Evolutionary conservation across 2,888 invertebrate genomes (phyloP).

Genomic region (Sepiola atlantica): DNA sequence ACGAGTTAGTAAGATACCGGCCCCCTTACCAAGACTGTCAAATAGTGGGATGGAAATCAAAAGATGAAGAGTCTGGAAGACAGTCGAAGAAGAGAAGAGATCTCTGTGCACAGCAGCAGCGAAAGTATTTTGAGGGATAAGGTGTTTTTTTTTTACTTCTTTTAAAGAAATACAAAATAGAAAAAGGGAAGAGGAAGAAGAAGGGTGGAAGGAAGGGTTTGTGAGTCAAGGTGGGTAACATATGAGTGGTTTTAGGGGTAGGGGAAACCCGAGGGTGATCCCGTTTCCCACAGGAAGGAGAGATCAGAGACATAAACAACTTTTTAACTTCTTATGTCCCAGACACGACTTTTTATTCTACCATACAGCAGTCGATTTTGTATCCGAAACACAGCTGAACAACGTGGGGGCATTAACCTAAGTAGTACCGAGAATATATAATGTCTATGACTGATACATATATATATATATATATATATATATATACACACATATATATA

Average conservation of each 20-base stretch:
- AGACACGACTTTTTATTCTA: background rate
- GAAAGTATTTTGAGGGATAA: background rate
- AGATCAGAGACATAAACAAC: background rate
- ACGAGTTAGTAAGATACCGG: background rate
- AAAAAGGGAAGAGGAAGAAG: background rate
- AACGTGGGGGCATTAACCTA: background rate
- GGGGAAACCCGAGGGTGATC: background rate
- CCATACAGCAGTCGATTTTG: background rate
- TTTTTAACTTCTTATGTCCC: background rate
- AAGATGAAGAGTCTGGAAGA: background rate
- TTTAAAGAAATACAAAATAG: no score
- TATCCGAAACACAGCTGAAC: background rate
- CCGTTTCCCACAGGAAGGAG: background rate
- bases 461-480: background rate
- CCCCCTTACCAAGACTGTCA: background rate
- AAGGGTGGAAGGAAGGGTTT: background rate
- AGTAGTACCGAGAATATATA: background rate
- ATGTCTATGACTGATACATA: background rate
- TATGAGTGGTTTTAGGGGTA: background rate
- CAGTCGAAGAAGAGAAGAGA: background rate
- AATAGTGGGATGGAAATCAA: background rate
- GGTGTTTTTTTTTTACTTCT: background rate
- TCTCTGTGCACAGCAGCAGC: background rate
- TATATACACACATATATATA: background rate
- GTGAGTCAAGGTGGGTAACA: slow-evolving; percentile 13